These are phyloP conservation scores for Gibbula magus DNA, from an alignment of 2,888 invertebrate species.

Conservation along the genomic window DNA sequence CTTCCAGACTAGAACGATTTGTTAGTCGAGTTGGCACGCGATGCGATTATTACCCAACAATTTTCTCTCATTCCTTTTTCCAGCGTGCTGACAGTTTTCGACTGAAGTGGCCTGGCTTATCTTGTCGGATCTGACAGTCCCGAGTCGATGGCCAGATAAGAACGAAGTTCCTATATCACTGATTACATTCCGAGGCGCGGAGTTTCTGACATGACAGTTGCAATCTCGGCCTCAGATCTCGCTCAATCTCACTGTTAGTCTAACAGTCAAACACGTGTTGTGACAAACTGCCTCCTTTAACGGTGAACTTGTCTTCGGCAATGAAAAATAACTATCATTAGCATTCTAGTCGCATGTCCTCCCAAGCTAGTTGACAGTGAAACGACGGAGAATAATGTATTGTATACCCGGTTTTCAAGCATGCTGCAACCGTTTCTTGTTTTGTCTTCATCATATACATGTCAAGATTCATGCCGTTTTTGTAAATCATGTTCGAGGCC, in stretches of 20 bases:
- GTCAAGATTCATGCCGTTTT: no score
- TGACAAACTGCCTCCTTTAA: background rate
- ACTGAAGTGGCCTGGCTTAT: background rate
- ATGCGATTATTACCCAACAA: slow-evolving; percentile 7
- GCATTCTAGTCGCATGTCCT: background rate
- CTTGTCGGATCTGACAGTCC: slow-evolving; percentile 10
- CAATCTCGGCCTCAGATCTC: background rate
- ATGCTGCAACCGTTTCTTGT: no score
- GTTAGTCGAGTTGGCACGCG: background rate
- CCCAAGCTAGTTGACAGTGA: background rate
- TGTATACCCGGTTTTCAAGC: no score
- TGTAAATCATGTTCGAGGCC: no score
- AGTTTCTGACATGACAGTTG: slow-evolving; percentile 1
- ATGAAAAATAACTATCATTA: background rate
- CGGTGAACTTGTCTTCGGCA: background rate
- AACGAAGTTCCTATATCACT: background rate
- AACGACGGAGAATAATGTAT: no score
- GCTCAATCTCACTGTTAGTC: background rate
- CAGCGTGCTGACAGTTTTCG: background rate
- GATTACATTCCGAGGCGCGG: slow-evolving; percentile 10
- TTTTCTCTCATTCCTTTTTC: background rate
- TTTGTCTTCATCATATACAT: no score
- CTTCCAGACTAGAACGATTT: background rate
- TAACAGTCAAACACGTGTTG: background rate
- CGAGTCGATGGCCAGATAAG: background rate